Evolutionary conservation across 2,888 invertebrate genomes (phyloP).

Genomic region (Crioceris asparagi): DNA sequence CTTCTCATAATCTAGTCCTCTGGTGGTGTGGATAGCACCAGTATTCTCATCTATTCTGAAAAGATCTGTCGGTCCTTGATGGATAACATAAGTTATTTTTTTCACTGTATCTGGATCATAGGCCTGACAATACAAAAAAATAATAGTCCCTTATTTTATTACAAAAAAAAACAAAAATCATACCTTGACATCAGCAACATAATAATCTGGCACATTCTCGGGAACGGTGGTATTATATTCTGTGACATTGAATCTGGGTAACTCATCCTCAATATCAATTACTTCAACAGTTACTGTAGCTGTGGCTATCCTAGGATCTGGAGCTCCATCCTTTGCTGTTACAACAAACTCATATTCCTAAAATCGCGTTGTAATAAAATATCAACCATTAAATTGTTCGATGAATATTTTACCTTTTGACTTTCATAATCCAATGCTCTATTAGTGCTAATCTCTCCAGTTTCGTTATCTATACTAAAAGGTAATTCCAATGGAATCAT

Average conservation of each 20-base stretch:
- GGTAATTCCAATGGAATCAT: constrained; percentile 68
- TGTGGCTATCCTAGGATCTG: constrained; percentile 75
- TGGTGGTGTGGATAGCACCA: constrained; percentile 66
- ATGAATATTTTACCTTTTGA: constrained; percentile 48
- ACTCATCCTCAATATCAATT: constrained; percentile 71
- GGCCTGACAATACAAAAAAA: constrained; percentile 44
- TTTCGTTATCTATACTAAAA: constrained; percentile 65
- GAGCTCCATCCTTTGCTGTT: constrained; percentile 79
- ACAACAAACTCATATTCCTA: constrained; percentile 75
- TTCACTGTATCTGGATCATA: constrained; percentile 71
- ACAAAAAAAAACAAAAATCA: constrained; percentile 1
- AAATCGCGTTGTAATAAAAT: background rate
- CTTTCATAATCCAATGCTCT: constrained; percentile 71
- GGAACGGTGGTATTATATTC: constrained; percentile 72
- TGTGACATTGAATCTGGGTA: constrained; percentile 63
- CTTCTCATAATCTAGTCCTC: constrained; percentile 69
- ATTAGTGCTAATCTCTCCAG: constrained; percentile 68
- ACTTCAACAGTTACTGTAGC: constrained; percentile 77
- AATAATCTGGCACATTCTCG: constrained; percentile 70
- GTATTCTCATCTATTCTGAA: constrained; percentile 74
- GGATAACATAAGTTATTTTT: constrained; percentile 73
- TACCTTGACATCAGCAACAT: constrained; percentile 68
- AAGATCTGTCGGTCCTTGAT: constrained; percentile 68
- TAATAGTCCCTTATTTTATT: background rate
- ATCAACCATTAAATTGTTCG: background rate